These are phyloP conservation scores for Tiphia femorata DNA, from an alignment of 2,888 invertebrate species.

Conservation along the genomic window DNA sequence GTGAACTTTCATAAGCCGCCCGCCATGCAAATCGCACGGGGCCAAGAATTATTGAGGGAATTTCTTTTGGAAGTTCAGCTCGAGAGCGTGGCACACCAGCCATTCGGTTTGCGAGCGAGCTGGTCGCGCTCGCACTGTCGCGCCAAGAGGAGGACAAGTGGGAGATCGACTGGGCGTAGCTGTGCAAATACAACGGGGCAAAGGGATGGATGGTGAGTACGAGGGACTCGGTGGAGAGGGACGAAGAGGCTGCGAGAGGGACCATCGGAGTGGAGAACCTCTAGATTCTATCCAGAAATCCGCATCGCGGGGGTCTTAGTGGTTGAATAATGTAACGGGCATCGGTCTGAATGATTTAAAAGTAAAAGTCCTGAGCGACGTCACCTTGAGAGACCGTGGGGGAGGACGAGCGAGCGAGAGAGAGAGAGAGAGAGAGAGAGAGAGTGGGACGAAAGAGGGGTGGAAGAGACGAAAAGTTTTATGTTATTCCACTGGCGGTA, in stretches of 20 bases:
- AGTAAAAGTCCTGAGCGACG: constrained; percentile 59
- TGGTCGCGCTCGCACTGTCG: too few species aligned
- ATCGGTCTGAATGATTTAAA: constrained; percentile 63
- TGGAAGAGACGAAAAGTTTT: constrained; percentile 45
- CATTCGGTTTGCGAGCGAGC: neutral
- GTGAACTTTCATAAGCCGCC: constrained; percentile 22
- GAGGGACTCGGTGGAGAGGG: constrained; percentile 1
- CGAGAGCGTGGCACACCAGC: neutral
- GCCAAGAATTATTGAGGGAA: constrained; percentile 37
- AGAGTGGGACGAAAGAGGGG: constrained; percentile 12
- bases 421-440: neutral
- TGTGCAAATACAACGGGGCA: constrained; percentile 22
- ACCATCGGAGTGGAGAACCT: constrained; percentile 30
- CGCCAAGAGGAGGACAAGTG: too few species aligned
- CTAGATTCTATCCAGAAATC: constrained; percentile 42
- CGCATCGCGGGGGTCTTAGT: constrained; percentile 53
- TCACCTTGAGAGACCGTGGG: constrained; percentile 24
- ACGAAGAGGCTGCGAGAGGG: constrained; percentile 13
- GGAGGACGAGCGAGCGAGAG: neutral
- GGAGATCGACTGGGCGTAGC: too few species aligned
- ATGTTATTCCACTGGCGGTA: constrained; percentile 43
- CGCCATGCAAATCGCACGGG: constrained; percentile 17
- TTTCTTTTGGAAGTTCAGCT: constrained; percentile 23
- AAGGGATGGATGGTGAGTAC: too few species aligned
- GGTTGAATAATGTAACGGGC: constrained; percentile 63